Evolutionary conservation across 2,888 invertebrate genomes (phyloP).

Genomic region (Tipula helvola): DNA sequence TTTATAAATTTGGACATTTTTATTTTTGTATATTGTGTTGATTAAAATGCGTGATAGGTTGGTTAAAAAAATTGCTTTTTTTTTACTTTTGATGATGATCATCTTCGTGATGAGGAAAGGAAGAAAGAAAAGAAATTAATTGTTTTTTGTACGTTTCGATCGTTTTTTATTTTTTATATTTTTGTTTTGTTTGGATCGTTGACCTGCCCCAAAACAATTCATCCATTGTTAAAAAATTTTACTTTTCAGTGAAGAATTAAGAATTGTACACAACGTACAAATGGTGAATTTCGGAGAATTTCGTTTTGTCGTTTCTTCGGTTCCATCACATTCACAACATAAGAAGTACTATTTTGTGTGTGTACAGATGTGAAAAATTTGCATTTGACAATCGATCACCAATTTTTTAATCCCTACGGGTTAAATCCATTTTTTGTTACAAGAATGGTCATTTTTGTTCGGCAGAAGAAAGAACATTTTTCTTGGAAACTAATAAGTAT

Average conservation of each 20-base stretch:
- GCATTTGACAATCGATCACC: neutral
- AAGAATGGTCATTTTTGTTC: neutral
- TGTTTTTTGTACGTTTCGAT: neutral
- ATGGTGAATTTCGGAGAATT: neutral
- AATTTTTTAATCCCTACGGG: neutral
- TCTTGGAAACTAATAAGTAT: neutral
- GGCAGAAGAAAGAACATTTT: neutral
- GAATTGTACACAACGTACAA: neutral
- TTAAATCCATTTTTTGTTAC: neutral
- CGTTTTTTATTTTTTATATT: neutral
- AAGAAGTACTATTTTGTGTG: neutral
- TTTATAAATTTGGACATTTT: neutral
- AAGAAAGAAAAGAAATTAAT: conserved; percentile 4
- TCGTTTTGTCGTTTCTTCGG: neutral
- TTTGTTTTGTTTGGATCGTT: neutral
- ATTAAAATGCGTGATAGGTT: neutral
- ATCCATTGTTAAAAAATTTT: neutral
- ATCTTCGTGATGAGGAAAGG: neutral
- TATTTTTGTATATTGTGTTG: neutral
- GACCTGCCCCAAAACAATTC: conserved; percentile 4
- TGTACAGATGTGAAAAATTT: neutral
- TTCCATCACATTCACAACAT: neutral
- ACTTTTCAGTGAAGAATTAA: neutral
- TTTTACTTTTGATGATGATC: neutral
- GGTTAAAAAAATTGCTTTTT: neutral